A percentile compares a stretch with the other conserved stretches of the same genome.
These are phyloP conservation scores for Agrochola lota DNA, from an alignment of 2,888 invertebrate genomes.

Conservation along the genomic window DNA sequence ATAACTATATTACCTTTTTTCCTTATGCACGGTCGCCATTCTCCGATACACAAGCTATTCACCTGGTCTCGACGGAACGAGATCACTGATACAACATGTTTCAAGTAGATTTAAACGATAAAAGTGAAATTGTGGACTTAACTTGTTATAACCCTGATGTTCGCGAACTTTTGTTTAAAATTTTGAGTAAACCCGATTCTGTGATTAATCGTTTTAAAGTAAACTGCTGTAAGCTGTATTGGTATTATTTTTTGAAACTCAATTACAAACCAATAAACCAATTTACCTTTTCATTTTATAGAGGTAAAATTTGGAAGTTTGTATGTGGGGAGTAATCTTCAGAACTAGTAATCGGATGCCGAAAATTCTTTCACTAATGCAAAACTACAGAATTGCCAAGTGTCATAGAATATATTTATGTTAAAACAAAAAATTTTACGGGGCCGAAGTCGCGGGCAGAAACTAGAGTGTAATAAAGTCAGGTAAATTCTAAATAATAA, in stretches of 20 bases:
- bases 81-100: constrained; percentile 56
- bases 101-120: constrained; percentile 46
- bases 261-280: background rate
- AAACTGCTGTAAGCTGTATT: background rate
- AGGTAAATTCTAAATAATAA: background rate
- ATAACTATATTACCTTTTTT: background rate
- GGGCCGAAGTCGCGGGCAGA: background rate
- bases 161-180: background rate
- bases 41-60: constrained; percentile 30
- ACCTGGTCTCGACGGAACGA: constrained; percentile 49
- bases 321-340: background rate
- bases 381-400: background rate
- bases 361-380: background rate
- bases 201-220: constrained; percentile 5
- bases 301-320: background rate
- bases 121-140: constrained; percentile 41
- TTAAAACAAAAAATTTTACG: background rate
- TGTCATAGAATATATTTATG: background rate
- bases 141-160: constrained; percentile 31
- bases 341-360: background rate
- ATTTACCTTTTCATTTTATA: background rate
- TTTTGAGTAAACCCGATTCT: background rate
- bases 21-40: constrained; percentile 4
- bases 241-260: background rate
- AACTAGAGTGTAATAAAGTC: background rate